These are phyloP conservation scores for Xiphophorus hellerii DNA, from an alignment of 2,113 vertebrate genomes.

Conservation along the genomic window DNA sequence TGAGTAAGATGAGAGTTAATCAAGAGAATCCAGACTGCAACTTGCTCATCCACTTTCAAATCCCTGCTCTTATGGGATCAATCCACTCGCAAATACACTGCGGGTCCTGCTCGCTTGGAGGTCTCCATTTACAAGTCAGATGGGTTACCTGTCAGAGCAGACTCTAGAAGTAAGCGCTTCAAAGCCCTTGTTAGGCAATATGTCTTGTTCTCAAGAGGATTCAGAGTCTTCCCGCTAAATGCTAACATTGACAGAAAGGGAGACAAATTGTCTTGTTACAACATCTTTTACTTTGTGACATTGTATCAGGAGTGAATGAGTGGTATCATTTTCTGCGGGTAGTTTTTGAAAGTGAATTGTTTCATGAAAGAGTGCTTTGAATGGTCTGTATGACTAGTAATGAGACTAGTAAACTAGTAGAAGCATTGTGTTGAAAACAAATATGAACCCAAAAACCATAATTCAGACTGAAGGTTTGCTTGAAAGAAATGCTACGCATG, in stretches of 20 bases:
- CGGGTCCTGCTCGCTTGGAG: constrained; percentile 34
- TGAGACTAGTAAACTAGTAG: too few relatives aligned
- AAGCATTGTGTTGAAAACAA: too few relatives aligned
- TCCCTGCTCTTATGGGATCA: constrained; percentile 49
- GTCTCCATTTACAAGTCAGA: constrained; percentile 53
- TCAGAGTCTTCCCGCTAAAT: constrained; percentile 9
- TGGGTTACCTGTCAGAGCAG: constrained; percentile 49
- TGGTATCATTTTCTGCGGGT: neutral
- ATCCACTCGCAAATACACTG: constrained; percentile 44
- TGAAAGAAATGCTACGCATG: neutral
- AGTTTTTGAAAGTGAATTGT: neutral
- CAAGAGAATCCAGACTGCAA: constrained; percentile 47
- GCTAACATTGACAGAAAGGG: constrained; percentile 4
- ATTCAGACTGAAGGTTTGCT: neutral
- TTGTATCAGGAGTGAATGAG: neutral
- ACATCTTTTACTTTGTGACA: neutral
- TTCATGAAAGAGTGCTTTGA: neutral
- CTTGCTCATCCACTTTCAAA: constrained; percentile 42
- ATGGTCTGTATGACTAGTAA: too few relatives aligned
- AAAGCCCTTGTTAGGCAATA: constrained; percentile 36
- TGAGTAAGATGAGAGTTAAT: constrained; percentile 48
- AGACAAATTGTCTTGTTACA: neutral
- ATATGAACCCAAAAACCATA: neutral
- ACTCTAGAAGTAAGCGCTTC: constrained; percentile 19
- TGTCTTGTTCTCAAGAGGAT: constrained; percentile 21